phyloP scores from a whole-genome alignment of 2,113 vertebrate species.

The Hemicordylus capensis region DNA sequence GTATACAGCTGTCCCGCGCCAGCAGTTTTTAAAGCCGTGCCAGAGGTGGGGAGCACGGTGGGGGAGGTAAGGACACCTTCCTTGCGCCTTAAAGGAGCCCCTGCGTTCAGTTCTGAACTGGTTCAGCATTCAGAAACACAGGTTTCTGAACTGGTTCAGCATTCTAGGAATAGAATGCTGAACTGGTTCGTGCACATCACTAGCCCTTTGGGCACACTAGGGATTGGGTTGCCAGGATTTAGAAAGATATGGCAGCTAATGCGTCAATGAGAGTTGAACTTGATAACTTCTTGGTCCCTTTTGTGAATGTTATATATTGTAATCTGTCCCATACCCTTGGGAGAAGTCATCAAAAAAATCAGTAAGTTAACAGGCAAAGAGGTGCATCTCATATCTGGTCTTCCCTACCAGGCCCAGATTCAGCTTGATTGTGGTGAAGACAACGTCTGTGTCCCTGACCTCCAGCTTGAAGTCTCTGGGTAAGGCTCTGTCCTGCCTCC shows the following conservation, averaged over 20 bases:
- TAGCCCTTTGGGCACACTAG: background rate
- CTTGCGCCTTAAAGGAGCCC: too few species aligned
- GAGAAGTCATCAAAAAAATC: background rate
- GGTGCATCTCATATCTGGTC: background rate
- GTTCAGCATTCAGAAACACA: too few species aligned
- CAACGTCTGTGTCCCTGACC: constrained; percentile 92
- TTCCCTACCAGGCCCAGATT: constrained; percentile 83
- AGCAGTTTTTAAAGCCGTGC: too few species aligned
- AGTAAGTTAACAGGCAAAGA: background rate
- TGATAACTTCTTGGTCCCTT: background rate
- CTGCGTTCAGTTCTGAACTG: too few species aligned
- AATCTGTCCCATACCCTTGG: background rate
- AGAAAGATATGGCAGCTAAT: background rate
- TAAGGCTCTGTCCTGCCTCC: constrained; percentile 62
- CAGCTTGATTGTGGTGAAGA: constrained; percentile 92
- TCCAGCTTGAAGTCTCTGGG: constrained; percentile 87
- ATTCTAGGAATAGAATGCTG: too few species aligned
- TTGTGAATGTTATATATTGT: background rate
- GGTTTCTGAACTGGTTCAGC: too few species aligned
- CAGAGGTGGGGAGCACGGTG: too few species aligned
- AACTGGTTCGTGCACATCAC: too few species aligned
- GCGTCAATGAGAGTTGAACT: too few species aligned
- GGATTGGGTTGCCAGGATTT: background rate
- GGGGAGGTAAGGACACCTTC: too few species aligned
- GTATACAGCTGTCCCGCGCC: too few species aligned